Evolutionary conservation across 1,140 invertebrate species (phyloP), one percentile per base, ranked within the genome.

Genomic region (Trigoniulus corallinus): DNA sequence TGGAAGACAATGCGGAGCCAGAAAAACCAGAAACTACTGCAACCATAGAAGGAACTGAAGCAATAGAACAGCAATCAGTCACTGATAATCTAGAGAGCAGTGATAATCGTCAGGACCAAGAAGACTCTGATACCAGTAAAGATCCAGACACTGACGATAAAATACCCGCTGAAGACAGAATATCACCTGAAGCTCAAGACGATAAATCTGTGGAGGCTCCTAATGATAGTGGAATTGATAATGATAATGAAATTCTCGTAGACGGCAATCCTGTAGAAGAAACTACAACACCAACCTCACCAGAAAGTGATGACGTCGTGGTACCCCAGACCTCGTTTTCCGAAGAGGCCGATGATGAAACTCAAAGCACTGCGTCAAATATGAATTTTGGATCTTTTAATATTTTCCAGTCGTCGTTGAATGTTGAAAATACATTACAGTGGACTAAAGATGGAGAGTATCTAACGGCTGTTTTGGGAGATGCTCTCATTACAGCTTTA

Each of bases 401-500:
- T 15, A 7, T 34, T 34, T 15, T 34, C 29, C 29, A 34, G 29
- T 7, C 42, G 18, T 3, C 43, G 7, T 22, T 48, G 10, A 24
- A 22, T 22, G n/a, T 24, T 46, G 49, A 22, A 20, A 51, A 51
- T 71, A 74, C 78, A 22, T 74, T 83, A 64, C 84, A 85, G 67
- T 77, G 76, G 58, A 79, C 81, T 27, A 82, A 85, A 61, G 81
- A 87, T 63, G 81, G 82, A 58, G 79, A 78, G 65, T 87, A 87
- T 65, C 72, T 87, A 53, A 82, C 81, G 29, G 57, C 66, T 84
- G 85, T 82, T 56, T 71, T 89, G 23, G 84, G 84, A 41, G 83
- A 88, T 73, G 84, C 84, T 42, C 70, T 89, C 49, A 82, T 88
- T 50, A 84, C 82, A 74, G 85, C 83, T 54, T 67, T 89, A 48